Evolutionary conservation across 2,888 invertebrate genomes (phyloP).

Genomic region (Fissipunctia ypsillon): DNA sequence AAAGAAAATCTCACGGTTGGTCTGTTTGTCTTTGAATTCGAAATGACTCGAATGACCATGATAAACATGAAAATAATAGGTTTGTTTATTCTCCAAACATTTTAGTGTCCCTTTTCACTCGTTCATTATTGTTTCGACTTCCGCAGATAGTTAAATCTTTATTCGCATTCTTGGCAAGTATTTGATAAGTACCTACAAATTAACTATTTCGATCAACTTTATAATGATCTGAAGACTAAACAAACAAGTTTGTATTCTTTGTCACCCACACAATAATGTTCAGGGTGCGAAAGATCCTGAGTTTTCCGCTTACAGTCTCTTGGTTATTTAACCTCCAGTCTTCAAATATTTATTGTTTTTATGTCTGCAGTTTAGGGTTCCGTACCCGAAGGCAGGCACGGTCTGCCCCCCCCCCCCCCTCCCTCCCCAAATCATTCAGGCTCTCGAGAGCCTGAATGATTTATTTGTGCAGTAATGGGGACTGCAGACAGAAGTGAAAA

Average conservation of each 20-base stretch:
- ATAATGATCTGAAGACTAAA: constrained; percentile 33
- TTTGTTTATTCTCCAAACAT: not conserved
- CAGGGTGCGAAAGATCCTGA: not conserved
- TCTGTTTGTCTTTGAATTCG: not conserved
- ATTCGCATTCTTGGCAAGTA: constrained; percentile 56
- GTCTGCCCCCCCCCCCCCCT: no score
- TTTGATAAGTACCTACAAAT: constrained; percentile 28
- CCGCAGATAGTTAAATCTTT: constrained; percentile 20
- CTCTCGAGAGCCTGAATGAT: no score
- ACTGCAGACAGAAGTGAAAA: no score
- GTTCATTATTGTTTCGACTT: constrained; percentile 29
- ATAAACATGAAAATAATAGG: not conserved
- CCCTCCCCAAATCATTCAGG: no score
- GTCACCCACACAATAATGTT: constrained; percentile 10
- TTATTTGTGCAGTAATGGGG: no score
- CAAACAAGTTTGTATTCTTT: constrained; percentile 19
- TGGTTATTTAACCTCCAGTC: constrained; percentile 33
- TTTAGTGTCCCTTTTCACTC: constrained; percentile 4
- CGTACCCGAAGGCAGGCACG: no score
- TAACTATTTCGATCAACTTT: constrained; percentile 41
- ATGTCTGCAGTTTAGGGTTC: no score
- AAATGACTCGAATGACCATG: not conserved
- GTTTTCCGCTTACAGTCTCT: constrained; percentile 3
- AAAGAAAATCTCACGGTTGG: not conserved
- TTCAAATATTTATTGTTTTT: constrained; percentile 34